Evolutionary conservation across 2,888 invertebrate genomes (phyloP).

Genomic region (Nomada fabriciana): DNA sequence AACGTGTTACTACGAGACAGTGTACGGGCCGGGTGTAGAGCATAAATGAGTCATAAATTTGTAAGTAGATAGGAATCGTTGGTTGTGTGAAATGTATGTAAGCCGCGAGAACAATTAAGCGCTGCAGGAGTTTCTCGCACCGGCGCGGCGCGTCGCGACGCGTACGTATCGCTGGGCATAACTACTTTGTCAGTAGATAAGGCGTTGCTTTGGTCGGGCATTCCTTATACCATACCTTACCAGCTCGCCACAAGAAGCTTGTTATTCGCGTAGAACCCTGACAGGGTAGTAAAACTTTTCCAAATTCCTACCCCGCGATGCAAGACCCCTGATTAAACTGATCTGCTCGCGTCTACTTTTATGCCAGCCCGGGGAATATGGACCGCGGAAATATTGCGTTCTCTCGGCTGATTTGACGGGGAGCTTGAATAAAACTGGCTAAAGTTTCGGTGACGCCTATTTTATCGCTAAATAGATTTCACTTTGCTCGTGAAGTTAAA

Average conservation of each 20-base stretch:
- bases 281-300: constrained; percentile 6
- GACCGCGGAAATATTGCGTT: constrained; percentile 24
- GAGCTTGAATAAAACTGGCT: too few relatives aligned
- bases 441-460: neutral
- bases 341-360: constrained; percentile 4
- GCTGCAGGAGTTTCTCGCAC: constrained; percentile 24
- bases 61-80: constrained; percentile 50
- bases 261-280: constrained; percentile 16
- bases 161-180: constrained; percentile 45
- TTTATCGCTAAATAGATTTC: too few relatives aligned
- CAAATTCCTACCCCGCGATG: constrained; percentile 4
- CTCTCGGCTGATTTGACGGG: constrained; percentile 4
- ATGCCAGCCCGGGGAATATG: neutral
- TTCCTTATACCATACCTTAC: constrained; percentile 24
- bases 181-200: constrained; percentile 58
- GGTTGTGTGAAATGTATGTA: constrained; percentile 30
- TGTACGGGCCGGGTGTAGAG: neutral
- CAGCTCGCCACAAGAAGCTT: constrained; percentile 40
- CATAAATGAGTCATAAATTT: constrained; percentile 55
- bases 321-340: too few relatives aligned
- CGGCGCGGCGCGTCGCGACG: constrained; percentile 48
- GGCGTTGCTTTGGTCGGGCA: neutral
- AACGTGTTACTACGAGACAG: constrained; percentile 23
- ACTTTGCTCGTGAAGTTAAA: too few relatives aligned
- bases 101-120: constrained; percentile 42